Conservation (phyloP, 1,140 invertebrate species). For the Bombus confusus region DNA sequence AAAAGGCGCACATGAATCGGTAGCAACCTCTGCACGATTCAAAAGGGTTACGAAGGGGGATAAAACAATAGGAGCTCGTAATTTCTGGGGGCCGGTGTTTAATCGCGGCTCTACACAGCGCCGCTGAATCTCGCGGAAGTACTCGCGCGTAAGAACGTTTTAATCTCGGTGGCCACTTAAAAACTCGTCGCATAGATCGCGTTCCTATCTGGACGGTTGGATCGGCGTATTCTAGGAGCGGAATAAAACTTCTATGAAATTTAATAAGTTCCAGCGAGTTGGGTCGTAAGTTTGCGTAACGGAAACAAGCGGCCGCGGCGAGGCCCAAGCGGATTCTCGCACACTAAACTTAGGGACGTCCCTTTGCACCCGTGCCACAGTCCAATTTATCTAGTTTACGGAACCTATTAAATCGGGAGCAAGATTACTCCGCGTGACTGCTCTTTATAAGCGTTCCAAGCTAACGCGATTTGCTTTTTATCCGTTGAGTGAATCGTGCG, state of each 20-base stretch:
- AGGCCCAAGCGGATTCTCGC: constrained; percentile 30
- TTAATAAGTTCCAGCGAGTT: constrained; percentile 77
- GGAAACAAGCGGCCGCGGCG: constrained; percentile 70
- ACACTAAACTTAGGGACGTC: constrained; percentile 73
- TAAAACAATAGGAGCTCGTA: constrained; percentile 46
- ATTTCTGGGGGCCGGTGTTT: constrained; percentile 39
- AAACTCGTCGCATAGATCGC: constrained; percentile 76
- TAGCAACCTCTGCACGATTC: neutral
- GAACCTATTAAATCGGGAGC: constrained; percentile 56
- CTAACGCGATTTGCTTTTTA: neutral
- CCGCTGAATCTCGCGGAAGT: constrained; percentile 57
- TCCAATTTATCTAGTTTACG: constrained; percentile 64
- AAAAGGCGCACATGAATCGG: neutral
- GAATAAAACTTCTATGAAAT: constrained; percentile 80
- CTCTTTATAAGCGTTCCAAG: neutral
- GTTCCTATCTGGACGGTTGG: constrained; percentile 66
- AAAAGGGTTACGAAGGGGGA: neutral
- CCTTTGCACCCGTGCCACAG: constrained; percentile 61
- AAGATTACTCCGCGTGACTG: constrained; percentile 21
- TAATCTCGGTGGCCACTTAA: constrained; percentile 78
- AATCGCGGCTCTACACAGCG: constrained; percentile 38
- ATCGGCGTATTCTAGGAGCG: constrained; percentile 68
- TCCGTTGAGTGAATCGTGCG: neutral
- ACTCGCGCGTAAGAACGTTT: constrained; percentile 70
- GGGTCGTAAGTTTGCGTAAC: constrained; percentile 72